A percentile compares a stretch with the other conserved stretches of the same genome.
Evolutionary conservation across 2,888 invertebrate genomes (phyloP).

Genomic region (Agonopterix alstromeriana): DNA sequence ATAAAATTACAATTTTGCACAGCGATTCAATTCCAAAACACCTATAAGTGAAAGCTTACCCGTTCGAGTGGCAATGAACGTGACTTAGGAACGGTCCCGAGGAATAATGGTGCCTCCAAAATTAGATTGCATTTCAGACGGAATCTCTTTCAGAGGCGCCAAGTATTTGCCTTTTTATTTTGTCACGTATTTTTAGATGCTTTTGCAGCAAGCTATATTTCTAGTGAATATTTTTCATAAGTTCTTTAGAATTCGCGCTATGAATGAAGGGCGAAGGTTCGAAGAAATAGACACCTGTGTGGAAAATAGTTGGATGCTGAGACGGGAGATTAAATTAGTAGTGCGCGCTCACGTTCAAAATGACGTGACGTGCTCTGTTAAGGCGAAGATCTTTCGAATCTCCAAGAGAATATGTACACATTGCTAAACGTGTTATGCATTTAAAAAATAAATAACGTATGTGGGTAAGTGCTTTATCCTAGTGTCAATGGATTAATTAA

Average conservation of each 20-base stretch:
- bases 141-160: conserved; percentile 28
- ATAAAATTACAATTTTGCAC: conserved; percentile 24
- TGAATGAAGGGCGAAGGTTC: not conserved
- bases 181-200: conserved; percentile 25
- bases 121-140: conserved; percentile 39
- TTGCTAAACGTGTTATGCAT: no score
- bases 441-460: no score
- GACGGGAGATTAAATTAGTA: no score
- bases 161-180: conserved; percentile 31
- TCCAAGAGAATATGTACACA: no score
- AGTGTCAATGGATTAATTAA: no score
- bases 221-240: conserved; percentile 1
- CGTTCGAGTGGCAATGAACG: conserved; percentile 36
- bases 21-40: conserved; percentile 31
- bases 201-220: conserved; percentile 8
- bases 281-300: conserved; percentile 1
- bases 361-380: no score
- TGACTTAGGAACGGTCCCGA: conserved; percentile 32
- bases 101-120: conserved; percentile 41
- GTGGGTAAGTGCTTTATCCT: no score
- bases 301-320: not conserved
- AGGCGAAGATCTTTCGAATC: not conserved
- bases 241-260: not conserved
- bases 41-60: conserved; percentile 29
- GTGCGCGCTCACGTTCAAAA: no score